Evolutionary conservation across 2,797 vertebrate genomes (phyloP).

Genomic region (Argentina silus): DNA sequence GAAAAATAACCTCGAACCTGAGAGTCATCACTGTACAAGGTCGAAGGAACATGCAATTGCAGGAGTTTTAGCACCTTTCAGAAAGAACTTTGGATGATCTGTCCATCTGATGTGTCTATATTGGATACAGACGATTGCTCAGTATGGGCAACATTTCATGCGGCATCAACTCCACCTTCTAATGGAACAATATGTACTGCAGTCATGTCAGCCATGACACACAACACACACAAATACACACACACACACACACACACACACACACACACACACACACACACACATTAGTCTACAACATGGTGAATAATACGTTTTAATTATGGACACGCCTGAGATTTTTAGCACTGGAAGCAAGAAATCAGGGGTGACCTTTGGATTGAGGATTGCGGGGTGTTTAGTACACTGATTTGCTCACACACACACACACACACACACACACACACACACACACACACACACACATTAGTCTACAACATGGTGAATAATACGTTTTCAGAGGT

Average conservation of each 20-base stretch:
- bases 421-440: neutral
- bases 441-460: neutral
- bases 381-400: constrained; percentile 57
- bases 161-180: neutral
- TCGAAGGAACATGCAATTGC: neutral
- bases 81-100: neutral
- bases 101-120: neutral
- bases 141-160: neutral
- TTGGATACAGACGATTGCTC: neutral
- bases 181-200: neutral
- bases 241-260: neutral
- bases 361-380: constrained; percentile 56
- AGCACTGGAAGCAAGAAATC: constrained; percentile 53
- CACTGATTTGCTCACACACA: constrained; percentile 48
- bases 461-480: constrained; percentile 43
- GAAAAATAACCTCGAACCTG: neutral
- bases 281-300: too few species aligned
- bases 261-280: neutral
- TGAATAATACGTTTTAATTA: too few species aligned
- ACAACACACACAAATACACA: neutral
- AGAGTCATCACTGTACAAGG: neutral
- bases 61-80: neutral
- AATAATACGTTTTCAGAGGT: too few species aligned
- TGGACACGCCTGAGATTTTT: constrained; percentile 47
- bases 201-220: neutral